These are phyloP conservation scores for Arion vulgaris DNA, from an alignment of 1,140 invertebrate species.

Conservation along the genomic window DNA sequence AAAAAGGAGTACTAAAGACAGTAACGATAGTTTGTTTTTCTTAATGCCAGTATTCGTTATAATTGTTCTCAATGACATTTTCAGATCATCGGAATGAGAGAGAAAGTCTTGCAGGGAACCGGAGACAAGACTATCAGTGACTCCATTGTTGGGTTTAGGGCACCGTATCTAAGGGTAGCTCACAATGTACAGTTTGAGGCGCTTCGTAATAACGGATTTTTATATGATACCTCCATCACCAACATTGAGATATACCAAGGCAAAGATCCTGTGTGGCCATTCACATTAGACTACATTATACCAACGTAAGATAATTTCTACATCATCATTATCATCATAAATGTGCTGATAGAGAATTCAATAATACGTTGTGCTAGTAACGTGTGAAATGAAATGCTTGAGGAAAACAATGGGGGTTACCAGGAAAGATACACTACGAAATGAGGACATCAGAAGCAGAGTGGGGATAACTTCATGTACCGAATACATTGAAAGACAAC, in stretches of 20 bases:
- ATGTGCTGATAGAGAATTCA: not conserved
- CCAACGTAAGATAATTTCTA: not conserved
- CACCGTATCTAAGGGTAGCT: constrained; percentile 10
- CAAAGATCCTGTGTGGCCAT: constrained; percentile 10
- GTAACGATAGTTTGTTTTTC: no score
- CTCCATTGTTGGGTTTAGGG: constrained; percentile 15
- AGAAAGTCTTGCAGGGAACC: not conserved
- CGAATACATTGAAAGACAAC: no score
- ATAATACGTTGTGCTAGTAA: not conserved
- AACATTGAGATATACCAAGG: not conserved
- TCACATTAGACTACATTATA: constrained; percentile 11
- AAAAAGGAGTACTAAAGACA: no score
- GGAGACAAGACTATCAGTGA: not conserved
- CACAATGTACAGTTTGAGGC: constrained; percentile 16
- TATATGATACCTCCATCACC: constrained; percentile 18
- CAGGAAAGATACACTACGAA: no score
- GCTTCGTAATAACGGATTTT: not conserved
- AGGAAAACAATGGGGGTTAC: no score
- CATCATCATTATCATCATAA: no score
- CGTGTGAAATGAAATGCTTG: not conserved
- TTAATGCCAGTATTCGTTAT: no score
- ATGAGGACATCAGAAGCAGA: no score
- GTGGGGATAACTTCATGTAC: no score
- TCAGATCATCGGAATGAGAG: constrained; percentile 10
- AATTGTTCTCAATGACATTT: no score